Base-by-base conservation (phyloP, 2,888 invertebrate genomes). In the Lycophotia porphyrea region DNA sequence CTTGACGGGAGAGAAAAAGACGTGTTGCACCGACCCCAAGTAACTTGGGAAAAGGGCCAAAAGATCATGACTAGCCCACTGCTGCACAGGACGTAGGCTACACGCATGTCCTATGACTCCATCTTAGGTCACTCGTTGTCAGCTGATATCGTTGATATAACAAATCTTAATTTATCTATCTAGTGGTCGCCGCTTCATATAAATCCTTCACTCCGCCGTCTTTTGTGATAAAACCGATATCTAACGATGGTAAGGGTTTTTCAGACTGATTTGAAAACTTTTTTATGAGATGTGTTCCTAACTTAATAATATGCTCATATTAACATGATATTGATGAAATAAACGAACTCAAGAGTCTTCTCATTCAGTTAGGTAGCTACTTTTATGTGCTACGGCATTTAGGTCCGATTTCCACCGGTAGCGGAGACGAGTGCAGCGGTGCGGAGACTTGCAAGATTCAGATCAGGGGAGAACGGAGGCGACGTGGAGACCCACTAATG, bases 191-290 rank as follows among this genome's bases (percentile, higher is more conserved):
- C 31, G 24, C 39, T 60, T 76, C n/a, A 11, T 36, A 73, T 73
- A 55, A 72, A 34, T 66, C 42, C n/a, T 34, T 34, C n/a, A 11
- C 15, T 5, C 36, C 31, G 39, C 67, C 31, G 39, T 74, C 27
- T 24, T 74, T 31, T 5, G 47, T 69, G 55, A 74, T 74, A 76
- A n/a, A 4, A 76, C 21, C 60, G n/a, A 39, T 69, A 69, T 58
- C 39, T 74, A 61, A 47, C 44, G 27, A 52, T 13, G 8, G 21
- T 55, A 58, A 72, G n/a, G 58, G 69, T 27, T 68, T 52, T 44
- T 15, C n/a, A 49, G 27, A 0, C 34, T 34, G 39, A 47, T 75
- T 69, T 68, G 34, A 58, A 58, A 47, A 66, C 27, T n/a, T 61
- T 65, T 67, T 71, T 76, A 67, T 63, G 55, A 63, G 61, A 47